These are phyloP conservation scores for Dasyornis broadbenti DNA, from an alignment of 2,113 vertebrate genomes.

Conservation along the genomic window DNA sequence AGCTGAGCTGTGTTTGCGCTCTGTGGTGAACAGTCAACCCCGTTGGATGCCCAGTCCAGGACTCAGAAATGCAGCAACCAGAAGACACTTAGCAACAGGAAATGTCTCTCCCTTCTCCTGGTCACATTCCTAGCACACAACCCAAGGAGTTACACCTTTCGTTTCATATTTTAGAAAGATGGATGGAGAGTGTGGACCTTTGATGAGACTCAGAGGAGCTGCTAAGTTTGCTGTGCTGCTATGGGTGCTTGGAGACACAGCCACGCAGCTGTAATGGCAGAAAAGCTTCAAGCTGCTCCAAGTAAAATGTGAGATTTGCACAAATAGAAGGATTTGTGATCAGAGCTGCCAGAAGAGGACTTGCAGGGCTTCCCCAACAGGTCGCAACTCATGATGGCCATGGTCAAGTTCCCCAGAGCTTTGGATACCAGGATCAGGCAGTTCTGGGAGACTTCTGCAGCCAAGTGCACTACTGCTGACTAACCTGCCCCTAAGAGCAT, in stretches of 20 bases:
- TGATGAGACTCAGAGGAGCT: not conserved
- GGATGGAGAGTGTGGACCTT: accelerated
- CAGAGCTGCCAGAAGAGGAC: not conserved
- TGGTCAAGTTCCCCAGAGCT: not conserved
- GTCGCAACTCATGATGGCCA: accelerated
- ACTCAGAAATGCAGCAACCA: not conserved
- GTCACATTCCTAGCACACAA: not conserved
- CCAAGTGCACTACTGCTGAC: not conserved
- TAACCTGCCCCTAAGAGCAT: not conserved
- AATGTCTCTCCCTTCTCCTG: not conserved
- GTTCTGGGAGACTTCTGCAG: not conserved
- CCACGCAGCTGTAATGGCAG: not conserved
- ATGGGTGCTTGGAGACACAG: not conserved
- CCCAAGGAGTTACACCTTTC: not conserved
- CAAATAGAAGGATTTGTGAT: not conserved
- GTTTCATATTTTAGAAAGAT: not conserved
- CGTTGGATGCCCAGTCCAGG: not conserved
- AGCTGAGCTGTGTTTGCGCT: not conserved
- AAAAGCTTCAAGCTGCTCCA: not conserved
- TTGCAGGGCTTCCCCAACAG: not conserved
- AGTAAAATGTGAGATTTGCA: not conserved
- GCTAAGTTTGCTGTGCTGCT: not conserved
- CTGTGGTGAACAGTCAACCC: not conserved
- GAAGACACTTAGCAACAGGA: not conserved
- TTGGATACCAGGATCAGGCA: not conserved